Base-by-base conservation (phyloP, 2,888 invertebrate genomes). In the Andrena trimmerana region DNA sequence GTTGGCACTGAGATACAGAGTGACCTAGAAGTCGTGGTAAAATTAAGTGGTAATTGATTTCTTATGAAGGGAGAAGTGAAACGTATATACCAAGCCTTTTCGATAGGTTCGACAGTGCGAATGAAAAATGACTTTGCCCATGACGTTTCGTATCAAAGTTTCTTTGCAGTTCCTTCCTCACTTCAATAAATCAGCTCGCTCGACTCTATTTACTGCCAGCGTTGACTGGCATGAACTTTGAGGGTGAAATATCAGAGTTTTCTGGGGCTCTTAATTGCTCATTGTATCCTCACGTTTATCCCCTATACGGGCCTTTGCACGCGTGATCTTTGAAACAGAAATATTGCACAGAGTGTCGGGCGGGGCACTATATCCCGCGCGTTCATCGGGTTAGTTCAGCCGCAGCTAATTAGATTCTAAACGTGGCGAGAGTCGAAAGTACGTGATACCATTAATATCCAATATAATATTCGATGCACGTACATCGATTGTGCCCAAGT, bases 401-500 rank as follows among this genome's bases (percentile, higher is more conserved):
- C 36, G 54, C 48, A 33, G 42, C 31, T 62, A 76, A 76, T 78
- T 78, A 48, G 48, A 76, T 76, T 76, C 75, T 72, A 66, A 78
- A 72, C 71, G 69, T n/a, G 71, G 65, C 48, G 68, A 29, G 59
- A 77, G 78, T 69, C 50, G 65, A 67, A 70, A 57, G 57, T 63
- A 68, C 67, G 73, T 52, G 78, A 62, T 75, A 69, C 71, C 74
- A 80, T 86, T 82, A 84, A 86, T 78, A 78, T 75, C 60, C 59
- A 66, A 83, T 85, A 72, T 63, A 76, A 84, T 83, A 80, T 75
- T 83, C 83, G 62, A 65, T 57, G 80, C 86, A 85, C 85, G 85
- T 75, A 68, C 76, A 42, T 59, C 57, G 69, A 83, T 78, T 72
- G 67, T 57, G 42, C 73, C 71, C 57, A 85, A 83, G 76, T 86